Evolutionary conservation across 2,113 vertebrate species (phyloP).

Genomic region (Grallaria varia): DNA sequence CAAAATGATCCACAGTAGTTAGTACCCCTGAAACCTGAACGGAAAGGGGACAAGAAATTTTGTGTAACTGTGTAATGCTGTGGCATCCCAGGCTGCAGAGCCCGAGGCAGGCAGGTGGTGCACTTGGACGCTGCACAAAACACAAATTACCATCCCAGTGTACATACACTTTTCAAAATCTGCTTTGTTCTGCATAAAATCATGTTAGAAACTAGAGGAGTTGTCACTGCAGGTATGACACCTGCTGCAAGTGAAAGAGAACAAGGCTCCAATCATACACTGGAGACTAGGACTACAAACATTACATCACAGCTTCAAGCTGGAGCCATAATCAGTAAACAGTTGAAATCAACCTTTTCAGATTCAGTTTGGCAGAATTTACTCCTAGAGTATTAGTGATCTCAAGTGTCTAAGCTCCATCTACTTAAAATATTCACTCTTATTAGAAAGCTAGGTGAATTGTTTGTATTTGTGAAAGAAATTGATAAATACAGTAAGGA

Average conservation of each 20-base stretch:
- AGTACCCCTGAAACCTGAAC: neutral
- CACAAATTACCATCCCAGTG: neutral
- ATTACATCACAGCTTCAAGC: neutral
- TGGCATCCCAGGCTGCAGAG: neutral
- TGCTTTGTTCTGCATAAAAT: neutral
- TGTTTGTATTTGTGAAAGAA: neutral
- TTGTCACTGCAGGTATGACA: accelerated
- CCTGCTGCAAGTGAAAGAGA: neutral
- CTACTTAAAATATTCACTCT: neutral
- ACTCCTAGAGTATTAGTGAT: neutral
- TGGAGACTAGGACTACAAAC: neutral
- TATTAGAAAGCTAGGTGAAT: neutral
- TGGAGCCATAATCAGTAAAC: neutral
- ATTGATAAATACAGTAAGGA: neutral
- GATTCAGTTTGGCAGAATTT: neutral
- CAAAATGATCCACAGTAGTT: neutral
- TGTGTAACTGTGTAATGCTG: accelerated
- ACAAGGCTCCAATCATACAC: neutral
- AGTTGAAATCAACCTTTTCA: neutral
- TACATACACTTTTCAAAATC: neutral
- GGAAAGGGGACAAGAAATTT: too few species aligned
- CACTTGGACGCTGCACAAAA: neutral
- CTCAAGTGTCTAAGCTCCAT: neutral
- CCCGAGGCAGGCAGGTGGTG: neutral
- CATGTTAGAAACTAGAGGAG: neutral